Base-by-base conservation (phyloP, 2,797 vertebrate genomes). In the Mastacembelus armatus region DNA sequence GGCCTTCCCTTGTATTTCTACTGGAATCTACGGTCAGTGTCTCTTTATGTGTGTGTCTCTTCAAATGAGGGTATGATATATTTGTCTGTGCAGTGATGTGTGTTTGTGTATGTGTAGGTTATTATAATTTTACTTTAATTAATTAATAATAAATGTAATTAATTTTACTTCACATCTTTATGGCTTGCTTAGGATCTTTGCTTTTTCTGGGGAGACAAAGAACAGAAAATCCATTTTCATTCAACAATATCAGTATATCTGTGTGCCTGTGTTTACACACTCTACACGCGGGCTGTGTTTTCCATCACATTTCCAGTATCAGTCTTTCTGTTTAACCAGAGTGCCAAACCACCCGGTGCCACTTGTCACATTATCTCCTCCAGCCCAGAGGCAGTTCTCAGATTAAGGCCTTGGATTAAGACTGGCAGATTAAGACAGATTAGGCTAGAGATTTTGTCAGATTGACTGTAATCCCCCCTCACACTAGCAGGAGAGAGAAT, bases 1-100 rank as follows among this genome's bases (percentile, higher is more conserved):
- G 94, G 93, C 93, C 48, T 94, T 95, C 65, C 93, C 93, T 27
- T 94, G 93, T 78, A 95, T 95, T 86, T 94, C 93, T 71, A 94
- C 93, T 69, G 93, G 94, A 74, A 86, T 94, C 63, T 94, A 94
- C 27, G 93, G 94, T 95, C 59, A 90, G 93, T 92, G 42, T 54
- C 9, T 60, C 1, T 11, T 18, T 61, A 11, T 47, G 4, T 44
- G 19, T 59, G 19, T 71, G 39, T 56, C 22, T 57, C 15, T 65
- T 32, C 47, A 22, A 73, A 62, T 44, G 38, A 68, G 47, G 51
- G 26, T 24, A 29, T 51, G 4, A 43, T 18, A 14, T 65, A 49
- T 71, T 54, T n/a, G 22, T 70, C n/a, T 60, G 39, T 16, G 49
- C n/a, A 29, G 33, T 45, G 4, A 15, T 38, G 18, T n/a, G 29